A percentile compares a stretch with the other conserved stretches of the same genome.
phyloP scores from a whole-genome alignment of 2,888 invertebrate species.

The Latheticus oryzae region DNA sequence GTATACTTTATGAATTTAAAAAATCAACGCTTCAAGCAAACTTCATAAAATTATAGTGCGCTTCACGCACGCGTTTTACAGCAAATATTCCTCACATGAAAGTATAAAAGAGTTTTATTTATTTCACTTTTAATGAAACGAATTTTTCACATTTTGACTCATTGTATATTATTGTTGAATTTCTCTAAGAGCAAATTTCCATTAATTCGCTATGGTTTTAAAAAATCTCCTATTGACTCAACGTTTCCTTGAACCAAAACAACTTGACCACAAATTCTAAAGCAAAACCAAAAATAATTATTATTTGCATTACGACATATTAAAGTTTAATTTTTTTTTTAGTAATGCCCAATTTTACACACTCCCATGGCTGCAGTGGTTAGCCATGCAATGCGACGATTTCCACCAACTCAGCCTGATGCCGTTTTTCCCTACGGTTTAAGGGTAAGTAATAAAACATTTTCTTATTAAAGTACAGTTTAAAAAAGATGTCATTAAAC shows the following conservation, averaged over 20 bases:
- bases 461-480: too few relatives aligned
- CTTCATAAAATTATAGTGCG: too few relatives aligned
- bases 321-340: slow-evolving; percentile 62
- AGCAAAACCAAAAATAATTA: slow-evolving; percentile 6
- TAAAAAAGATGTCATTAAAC: too few relatives aligned
- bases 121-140: too few relatives aligned
- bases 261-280: slow-evolving; percentile 8
- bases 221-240: slow-evolving; percentile 6
- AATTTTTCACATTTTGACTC: too few relatives aligned
- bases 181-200: too few relatives aligned
- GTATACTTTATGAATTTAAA: too few relatives aligned
- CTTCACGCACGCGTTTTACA: too few relatives aligned
- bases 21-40: too few relatives aligned
- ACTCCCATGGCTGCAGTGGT: slow-evolving; percentile 76
- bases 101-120: too few relatives aligned
- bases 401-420: slow-evolving; percentile 72
- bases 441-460: slow-evolving; percentile 70
- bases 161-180: too few relatives aligned
- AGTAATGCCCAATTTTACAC: slow-evolving; percentile 72
- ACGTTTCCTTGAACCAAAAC: slow-evolving; percentile 21
- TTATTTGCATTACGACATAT: slow-evolving; percentile 1
- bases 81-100: too few relatives aligned
- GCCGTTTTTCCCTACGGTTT: slow-evolving; percentile 73
- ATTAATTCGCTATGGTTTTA: slow-evolving; percentile 6
- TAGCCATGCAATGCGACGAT: slow-evolving; percentile 78